Evolutionary conservation across 2,113 vertebrate species (phyloP).

Genomic region (Nothobranchius furzeri): DNA sequence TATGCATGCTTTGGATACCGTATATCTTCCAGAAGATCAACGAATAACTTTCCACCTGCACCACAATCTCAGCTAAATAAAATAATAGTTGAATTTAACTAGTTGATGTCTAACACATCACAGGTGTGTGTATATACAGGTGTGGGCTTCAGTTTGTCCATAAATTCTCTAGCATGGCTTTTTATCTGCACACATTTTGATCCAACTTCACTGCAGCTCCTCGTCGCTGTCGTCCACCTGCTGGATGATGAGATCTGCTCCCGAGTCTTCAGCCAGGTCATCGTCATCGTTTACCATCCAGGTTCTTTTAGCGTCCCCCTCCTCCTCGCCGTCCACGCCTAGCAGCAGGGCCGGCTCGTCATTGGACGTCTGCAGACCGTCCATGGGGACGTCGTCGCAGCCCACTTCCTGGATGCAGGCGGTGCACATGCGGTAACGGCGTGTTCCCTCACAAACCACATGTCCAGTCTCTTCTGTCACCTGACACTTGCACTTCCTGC

Average conservation of each 20-base stretch:
- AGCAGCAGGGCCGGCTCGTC: conserved; percentile 77
- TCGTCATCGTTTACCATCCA: conserved; percentile 84
- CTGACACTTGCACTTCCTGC: conserved; percentile 93
- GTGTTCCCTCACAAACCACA: conserved; percentile 92
- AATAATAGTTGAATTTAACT: neutral
- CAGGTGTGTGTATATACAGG: conserved; percentile 47
- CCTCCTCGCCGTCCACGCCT: conserved; percentile 86
- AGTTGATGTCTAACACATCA: conserved; percentile 21
- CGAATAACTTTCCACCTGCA: conserved; percentile 42
- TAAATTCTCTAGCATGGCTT: conserved; percentile 58
- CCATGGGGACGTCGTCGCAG: conserved; percentile 86
- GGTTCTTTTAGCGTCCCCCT: conserved; percentile 83
- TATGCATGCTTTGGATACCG: conserved; percentile 66
- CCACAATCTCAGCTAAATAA: conserved; percentile 31
- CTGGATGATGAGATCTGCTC: conserved; percentile 92
- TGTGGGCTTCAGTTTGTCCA: conserved; percentile 39
- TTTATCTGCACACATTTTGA: conserved; percentile 36
- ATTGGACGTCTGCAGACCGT: conserved; percentile 77
- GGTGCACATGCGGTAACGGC: conserved; percentile 91
- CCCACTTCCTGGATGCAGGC: conserved; percentile 91
- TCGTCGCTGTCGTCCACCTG: conserved; percentile 96
- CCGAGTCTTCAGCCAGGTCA: conserved; percentile 92
- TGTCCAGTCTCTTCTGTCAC: conserved; percentile 93
- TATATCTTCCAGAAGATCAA: conserved; percentile 45
- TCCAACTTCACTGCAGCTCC: conserved; percentile 81